A percentile compares a stretch with the other conserved stretches of the same genome.
Conservation (phyloP, 1,140 invertebrate genomes). For the Episyrphus balteatus region DNA sequence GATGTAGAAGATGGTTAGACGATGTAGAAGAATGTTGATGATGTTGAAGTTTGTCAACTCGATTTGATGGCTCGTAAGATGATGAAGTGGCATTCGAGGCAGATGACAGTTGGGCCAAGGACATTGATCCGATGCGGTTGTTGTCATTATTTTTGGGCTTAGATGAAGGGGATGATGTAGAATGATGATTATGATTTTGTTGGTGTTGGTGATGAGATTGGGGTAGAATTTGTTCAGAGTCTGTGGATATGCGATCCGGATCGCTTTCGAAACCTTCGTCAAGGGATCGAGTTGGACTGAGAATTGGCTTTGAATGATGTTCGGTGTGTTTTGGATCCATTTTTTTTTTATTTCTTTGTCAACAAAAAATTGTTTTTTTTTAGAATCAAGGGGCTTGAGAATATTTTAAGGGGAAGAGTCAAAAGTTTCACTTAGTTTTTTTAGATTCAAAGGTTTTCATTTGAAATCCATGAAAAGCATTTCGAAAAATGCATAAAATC, state of each 20-base stretch:
- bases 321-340: slow-evolving; percentile 5
- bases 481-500: too few species aligned
- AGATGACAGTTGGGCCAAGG: slow-evolving; percentile 30
- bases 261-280: slow-evolving; percentile 39
- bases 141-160: too few species aligned
- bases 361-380: too few species aligned
- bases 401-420: too few species aligned
- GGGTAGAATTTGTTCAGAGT: slow-evolving; percentile 26
- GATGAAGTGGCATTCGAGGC: slow-evolving; percentile 23
- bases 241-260: slow-evolving; percentile 37
- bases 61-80: slow-evolving; percentile 11
- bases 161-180: too few species aligned
- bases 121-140: too few species aligned
- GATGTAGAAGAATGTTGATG: slow-evolving; percentile 11
- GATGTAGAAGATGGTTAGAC: slow-evolving; percentile 12
- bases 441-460: too few species aligned
- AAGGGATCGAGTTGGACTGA: slow-evolving; percentile 37
- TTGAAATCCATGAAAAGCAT: too few species aligned
- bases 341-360: too few species aligned
- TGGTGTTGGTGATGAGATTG: slow-evolving; percentile 7
- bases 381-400: too few species aligned
- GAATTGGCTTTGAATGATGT: slow-evolving; percentile 35
- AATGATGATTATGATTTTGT: slow-evolving; percentile 1
- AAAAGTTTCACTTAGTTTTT: too few species aligned
- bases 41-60: slow-evolving; percentile 5